Conservation (phyloP, 2,113 vertebrate genomes). For the Macroglossus sobrinus region DNA sequence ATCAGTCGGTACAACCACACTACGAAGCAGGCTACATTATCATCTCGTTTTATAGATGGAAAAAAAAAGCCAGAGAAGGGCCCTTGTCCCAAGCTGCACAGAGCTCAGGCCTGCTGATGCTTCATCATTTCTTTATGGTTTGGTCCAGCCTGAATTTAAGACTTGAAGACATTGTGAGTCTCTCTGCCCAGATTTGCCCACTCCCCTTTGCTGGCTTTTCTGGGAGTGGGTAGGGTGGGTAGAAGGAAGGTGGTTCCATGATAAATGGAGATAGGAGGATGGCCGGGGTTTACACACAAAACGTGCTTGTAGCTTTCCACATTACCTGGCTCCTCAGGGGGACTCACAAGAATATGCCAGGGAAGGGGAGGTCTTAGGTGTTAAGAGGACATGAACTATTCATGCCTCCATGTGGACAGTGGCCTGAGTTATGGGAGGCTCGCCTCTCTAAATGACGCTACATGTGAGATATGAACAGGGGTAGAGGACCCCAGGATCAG, state of each 20-base stretch:
- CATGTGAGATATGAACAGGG: not conserved
- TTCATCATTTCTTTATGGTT: no score
- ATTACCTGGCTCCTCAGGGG: not conserved
- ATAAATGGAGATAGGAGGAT: not conserved
- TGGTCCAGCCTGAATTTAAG: not conserved
- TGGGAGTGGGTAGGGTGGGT: no score
- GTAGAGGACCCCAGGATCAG: not conserved
- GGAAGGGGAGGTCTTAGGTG: not conserved
- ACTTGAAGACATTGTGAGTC: not conserved
- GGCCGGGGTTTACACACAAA: not conserved
- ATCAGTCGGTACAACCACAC: not conserved
- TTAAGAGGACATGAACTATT: not conserved
- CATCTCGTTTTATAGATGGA: not conserved
- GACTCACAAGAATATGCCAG: not conserved
- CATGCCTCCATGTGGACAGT: not conserved
- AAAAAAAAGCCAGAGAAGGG: not conserved
- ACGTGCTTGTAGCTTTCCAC: fast-evolving
- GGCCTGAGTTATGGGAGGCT: not conserved
- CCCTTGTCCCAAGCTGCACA: not conserved
- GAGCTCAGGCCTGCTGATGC: not conserved
- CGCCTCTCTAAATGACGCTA: not conserved
- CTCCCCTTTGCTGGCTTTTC: not conserved
- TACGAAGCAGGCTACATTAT: not conserved
- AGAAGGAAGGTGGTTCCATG: not conserved
- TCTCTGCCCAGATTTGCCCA: not conserved